These are phyloP conservation scores for Ifrita kowaldi DNA, from an alignment of 2,113 vertebrate genomes.

Conservation along the genomic window DNA sequence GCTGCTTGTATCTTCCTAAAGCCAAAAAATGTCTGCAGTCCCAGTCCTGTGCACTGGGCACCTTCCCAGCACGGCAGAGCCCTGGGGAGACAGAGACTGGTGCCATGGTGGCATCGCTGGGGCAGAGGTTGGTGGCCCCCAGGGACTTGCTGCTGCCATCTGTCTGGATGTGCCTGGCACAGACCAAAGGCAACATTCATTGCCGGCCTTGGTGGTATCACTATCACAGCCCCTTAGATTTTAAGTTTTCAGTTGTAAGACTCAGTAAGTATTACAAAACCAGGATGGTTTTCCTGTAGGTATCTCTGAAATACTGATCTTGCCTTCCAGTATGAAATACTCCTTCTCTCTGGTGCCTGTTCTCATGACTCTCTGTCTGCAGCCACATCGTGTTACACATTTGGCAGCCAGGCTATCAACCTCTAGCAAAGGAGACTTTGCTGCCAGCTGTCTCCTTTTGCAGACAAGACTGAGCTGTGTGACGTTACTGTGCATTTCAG, in stretches of 20 bases:
- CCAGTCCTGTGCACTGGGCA: too few relatives aligned
- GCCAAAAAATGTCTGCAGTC: neutral
- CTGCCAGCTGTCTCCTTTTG: neutral
- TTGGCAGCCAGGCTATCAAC: neutral
- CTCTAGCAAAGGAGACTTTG: neutral
- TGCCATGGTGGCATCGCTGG: rapidly evolving
- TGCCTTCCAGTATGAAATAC: neutral
- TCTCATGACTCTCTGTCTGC: neutral
- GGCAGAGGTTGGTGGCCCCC: neutral
- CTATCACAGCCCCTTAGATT: neutral
- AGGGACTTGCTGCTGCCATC: neutral
- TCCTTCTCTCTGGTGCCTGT: neutral
- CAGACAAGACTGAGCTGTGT: neutral
- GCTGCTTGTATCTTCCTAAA: neutral
- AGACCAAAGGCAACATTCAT: neutral
- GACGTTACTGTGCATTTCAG: neutral
- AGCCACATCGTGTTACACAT: neutral
- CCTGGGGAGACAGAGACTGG: neutral
- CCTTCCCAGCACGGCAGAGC: neutral
- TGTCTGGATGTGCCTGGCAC: neutral
- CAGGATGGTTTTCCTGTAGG: rapidly evolving
- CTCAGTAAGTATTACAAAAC: neutral
- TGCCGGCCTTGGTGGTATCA: neutral
- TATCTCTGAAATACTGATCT: neutral
- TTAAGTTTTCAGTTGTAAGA: neutral